A percentile compares a stretch with the other conserved stretches of the same genome.
These are phyloP conservation scores for Lottia gigantea DNA, from an alignment of 2,888 invertebrate genomes.

Conservation along the genomic window DNA sequence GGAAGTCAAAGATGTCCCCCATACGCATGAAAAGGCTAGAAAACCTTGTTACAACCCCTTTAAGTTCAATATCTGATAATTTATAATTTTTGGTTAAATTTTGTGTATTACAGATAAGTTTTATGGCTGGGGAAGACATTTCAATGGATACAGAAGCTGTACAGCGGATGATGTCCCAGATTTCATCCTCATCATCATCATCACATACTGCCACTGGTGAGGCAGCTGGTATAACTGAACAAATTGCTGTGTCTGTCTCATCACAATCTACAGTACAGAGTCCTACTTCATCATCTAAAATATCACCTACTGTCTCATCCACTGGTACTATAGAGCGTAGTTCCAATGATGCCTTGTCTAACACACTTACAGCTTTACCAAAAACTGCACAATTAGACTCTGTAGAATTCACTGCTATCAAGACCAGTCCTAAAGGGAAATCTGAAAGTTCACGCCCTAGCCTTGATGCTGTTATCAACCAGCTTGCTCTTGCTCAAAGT, in stretches of 20 bases:
- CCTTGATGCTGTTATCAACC: constrained; percentile 49
- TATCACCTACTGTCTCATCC: constrained; percentile 3
- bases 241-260: constrained; percentile 17
- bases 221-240: constrained; percentile 20
- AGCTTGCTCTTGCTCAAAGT: constrained; percentile 44
- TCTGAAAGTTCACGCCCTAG: constrained; percentile 30
- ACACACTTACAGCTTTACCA: background rate
- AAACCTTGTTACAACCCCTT: too few relatives aligned
- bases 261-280: background rate
- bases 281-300: background rate
- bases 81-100: too few relatives aligned
- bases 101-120: constrained; percentile 13
- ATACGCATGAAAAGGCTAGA: too few relatives aligned
- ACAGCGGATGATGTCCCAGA: constrained; percentile 46
- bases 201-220: constrained; percentile 13
- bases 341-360: background rate
- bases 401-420: background rate
- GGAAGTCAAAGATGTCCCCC: too few relatives aligned
- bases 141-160: constrained; percentile 39
- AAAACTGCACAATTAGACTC: background rate
- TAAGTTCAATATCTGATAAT: too few relatives aligned
- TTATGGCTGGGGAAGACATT: constrained; percentile 13
- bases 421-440: constrained; percentile 15
- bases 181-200: constrained; percentile 25
- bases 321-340: background rate